phyloP scores from a whole-genome alignment of 1,140 invertebrate genomes.

The Achroia grisella region DNA sequence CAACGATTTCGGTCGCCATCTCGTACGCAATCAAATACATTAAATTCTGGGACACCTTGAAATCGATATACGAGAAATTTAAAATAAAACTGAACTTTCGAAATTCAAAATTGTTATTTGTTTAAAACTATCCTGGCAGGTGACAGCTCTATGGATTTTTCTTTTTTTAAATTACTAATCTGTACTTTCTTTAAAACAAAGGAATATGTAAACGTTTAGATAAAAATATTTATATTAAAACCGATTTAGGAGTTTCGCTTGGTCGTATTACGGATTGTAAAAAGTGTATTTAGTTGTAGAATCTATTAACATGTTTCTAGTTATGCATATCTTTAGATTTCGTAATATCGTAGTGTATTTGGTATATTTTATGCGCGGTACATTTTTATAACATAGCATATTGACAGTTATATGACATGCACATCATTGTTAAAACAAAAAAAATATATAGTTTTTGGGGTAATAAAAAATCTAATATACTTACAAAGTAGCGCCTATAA shows the following conservation, averaged over 20 bases:
- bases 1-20: neutral
- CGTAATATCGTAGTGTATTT: slow-evolving; percentile 32
- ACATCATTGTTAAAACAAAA: too few species aligned
- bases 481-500: slow-evolving; percentile 3
- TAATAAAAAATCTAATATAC: too few species aligned
- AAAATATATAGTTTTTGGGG: too few species aligned
- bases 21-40: neutral
- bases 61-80: too few species aligned
- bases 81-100: too few species aligned
- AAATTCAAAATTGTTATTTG: too few species aligned
- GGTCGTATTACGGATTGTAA: slow-evolving; percentile 61
- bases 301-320: slow-evolving; percentile 66
- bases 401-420: too few species aligned
- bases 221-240: slow-evolving; percentile 46
- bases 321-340: slow-evolving; percentile 70
- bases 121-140: too few species aligned
- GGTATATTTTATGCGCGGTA: slow-evolving; percentile 26
- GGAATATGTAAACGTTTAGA: slow-evolving; percentile 36
- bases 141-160: too few species aligned
- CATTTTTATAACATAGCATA: neutral
- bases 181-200: slow-evolving; percentile 32
- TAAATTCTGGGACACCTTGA: too few species aligned
- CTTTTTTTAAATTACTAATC: too few species aligned
- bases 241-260: slow-evolving; percentile 59
- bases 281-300: slow-evolving; percentile 72